Evolutionary conservation across 2,888 invertebrate genomes (phyloP), one percentile per base, ranked within the genome.

Genomic region (Nephrotoma flavescens): DNA sequence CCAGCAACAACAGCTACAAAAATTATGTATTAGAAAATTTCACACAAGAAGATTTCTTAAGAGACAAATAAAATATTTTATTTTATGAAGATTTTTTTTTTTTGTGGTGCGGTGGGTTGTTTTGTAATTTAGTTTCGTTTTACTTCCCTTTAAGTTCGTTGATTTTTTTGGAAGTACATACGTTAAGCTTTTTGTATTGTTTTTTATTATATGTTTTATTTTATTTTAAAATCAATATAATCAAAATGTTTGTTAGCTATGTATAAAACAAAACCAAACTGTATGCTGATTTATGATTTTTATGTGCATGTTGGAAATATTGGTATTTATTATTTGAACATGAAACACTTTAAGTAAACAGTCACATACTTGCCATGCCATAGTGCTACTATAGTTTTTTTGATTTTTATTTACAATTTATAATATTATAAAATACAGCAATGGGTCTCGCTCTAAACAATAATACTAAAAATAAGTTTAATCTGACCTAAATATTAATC

Each of bases 31-130:
- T 83, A 84, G 42, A 84, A n/a, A 84, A 42, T 42, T 84, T 84
- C 84, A 84, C 42, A 84, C 84, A 84, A 84, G 84, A 84, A 84
- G 84, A 84, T 84, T 84, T 42, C 84, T 84, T 84, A 41, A 84
- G 84, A 84, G 84, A 84, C 84, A 84, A 42, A 84, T 84, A 84
- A 84, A 84, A 84, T 84, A 84, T 84, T 84, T 84, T 42, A 41
- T 42, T 84, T 84, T 84, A 84, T 84, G 41, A 84, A 42, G 42
- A 15, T 7, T 84, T 84, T 1, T 83, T 83, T 12, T 31, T 83
- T 19, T 19, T 19, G 19, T 19, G 1, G 0, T 2, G 15, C 12
- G 41, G 31, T 84, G 11, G 9, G 7, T 6, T 31, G 31, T 71
- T 71, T 19, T 71, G 71, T 71, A 71, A 71, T 71, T 71, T 71